phyloP scores from a whole-genome alignment of 2,888 invertebrate genomes.

The Parnassius mnemosyne region DNA sequence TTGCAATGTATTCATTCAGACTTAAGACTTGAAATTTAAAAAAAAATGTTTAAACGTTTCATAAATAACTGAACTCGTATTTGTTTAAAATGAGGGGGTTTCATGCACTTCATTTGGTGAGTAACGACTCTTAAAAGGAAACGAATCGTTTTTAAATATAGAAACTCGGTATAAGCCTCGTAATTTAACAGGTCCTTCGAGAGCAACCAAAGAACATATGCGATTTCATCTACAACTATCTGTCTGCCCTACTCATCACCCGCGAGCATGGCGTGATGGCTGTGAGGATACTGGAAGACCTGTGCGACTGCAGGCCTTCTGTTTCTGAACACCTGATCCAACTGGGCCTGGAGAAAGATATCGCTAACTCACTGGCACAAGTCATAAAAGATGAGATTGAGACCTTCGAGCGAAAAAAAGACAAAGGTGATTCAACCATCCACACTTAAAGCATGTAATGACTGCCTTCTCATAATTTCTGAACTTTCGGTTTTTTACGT shows the following conservation, averaged over 20 bases:
- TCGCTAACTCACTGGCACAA: constrained; percentile 46
- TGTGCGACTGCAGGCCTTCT: constrained; percentile 67
- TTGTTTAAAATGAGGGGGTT: too few relatives aligned
- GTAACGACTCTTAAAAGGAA: too few relatives aligned
- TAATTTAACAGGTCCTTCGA: constrained; percentile 80
- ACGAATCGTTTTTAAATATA: too few relatives aligned
- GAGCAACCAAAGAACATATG: constrained; percentile 83
- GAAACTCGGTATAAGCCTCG: background rate
- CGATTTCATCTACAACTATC: constrained; percentile 86
- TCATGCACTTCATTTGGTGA: too few relatives aligned
- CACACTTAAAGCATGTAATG: background rate
- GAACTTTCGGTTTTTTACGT: too few relatives aligned
- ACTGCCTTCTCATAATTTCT: too few relatives aligned
- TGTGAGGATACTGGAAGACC: constrained; percentile 62
- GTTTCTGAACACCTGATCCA: constrained; percentile 60
- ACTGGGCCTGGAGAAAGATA: constrained; percentile 42
- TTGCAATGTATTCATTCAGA: too few relatives aligned
- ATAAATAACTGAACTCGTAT: too few relatives aligned
- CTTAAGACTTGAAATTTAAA: too few relatives aligned
- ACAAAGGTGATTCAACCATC: constrained; percentile 47
- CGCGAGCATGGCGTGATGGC: constrained; percentile 80
- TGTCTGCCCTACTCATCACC: constrained; percentile 84
- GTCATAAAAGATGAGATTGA: constrained; percentile 64
- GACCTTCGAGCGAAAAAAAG: constrained; percentile 44
- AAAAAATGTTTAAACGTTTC: too few relatives aligned